Evolutionary conservation across 2,113 vertebrate species (phyloP).

Genomic region (Dasyprocta punctata): DNA sequence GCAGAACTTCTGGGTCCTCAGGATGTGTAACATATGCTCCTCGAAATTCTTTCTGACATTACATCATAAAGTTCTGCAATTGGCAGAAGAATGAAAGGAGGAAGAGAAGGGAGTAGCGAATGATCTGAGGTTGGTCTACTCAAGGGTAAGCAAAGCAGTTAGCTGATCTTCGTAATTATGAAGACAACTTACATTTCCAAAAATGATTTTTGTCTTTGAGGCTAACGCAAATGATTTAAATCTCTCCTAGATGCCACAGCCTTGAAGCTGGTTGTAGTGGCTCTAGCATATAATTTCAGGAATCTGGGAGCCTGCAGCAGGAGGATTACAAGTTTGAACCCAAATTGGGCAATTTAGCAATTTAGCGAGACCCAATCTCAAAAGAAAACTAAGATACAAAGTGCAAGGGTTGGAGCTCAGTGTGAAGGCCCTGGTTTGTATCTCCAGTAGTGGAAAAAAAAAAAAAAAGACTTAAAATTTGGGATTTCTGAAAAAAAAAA

Average conservation of each 20-base stretch:
- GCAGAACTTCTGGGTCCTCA: background rate
- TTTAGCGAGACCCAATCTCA: background rate
- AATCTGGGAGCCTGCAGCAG: background rate
- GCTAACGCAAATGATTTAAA: background rate
- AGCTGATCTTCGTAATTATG: background rate
- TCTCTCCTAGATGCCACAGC: background rate
- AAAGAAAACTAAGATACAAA: background rate
- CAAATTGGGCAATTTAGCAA: background rate
- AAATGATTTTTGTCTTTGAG: background rate
- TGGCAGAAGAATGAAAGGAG: background rate
- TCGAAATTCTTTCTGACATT: background rate
- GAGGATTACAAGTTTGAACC: background rate
- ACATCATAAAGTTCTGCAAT: background rate
- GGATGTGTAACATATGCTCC: background rate
- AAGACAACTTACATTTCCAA: background rate
- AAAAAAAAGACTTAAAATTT: background rate
- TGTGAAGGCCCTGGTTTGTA: background rate
- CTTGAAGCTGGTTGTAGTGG: background rate
- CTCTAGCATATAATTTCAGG: background rate
- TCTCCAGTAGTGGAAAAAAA: background rate
- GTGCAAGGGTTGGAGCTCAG: background rate
- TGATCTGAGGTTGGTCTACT: background rate
- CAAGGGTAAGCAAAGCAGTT: background rate
- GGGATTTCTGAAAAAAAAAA: background rate
- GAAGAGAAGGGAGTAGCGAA: accelerated